Conservation (phyloP, 2,113 vertebrate genomes). For the Emydura subglobosa region DNA sequence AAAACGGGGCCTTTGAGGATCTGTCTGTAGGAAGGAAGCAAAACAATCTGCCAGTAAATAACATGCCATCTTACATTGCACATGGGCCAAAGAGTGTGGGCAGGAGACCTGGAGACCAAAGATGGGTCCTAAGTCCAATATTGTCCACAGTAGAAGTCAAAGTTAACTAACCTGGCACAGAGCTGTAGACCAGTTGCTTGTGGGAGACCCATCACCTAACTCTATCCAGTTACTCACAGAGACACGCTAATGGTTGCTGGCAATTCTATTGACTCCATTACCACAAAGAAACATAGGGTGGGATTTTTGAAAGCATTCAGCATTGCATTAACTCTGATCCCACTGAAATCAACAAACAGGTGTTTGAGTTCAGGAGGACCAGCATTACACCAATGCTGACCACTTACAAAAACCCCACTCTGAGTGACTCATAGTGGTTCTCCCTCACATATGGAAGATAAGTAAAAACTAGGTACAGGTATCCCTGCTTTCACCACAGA, state of each 20-base stretch:
- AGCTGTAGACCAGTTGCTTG: neutral
- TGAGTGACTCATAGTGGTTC: neutral
- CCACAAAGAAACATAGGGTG: neutral
- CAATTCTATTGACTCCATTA: neutral
- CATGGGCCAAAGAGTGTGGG: neutral
- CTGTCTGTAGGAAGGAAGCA: too few species aligned
- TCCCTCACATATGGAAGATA: neutral
- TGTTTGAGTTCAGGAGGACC: neutral
- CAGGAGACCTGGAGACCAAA: neutral
- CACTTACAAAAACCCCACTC: neutral
- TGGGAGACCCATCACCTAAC: neutral
- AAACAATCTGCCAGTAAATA: too few species aligned
- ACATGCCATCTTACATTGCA: too few species aligned
- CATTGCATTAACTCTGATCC: neutral
- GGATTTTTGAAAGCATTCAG: neutral
- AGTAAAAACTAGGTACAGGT: neutral
- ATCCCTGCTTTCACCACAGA: neutral
- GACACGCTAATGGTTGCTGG: neutral
- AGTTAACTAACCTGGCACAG: neutral
- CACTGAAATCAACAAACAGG: neutral
- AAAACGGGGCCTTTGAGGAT: too few species aligned
- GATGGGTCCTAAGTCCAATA: neutral
- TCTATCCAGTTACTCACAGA: neutral
- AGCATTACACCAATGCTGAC: neutral
- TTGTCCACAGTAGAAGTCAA: neutral